Percentiles rank a stretch among this genome's conserved stretches.
These are phyloP conservation scores for Chrysocyon brachyurus DNA, from an alignment of 2,797 vertebrate genomes.

Conservation along the genomic window DNA sequence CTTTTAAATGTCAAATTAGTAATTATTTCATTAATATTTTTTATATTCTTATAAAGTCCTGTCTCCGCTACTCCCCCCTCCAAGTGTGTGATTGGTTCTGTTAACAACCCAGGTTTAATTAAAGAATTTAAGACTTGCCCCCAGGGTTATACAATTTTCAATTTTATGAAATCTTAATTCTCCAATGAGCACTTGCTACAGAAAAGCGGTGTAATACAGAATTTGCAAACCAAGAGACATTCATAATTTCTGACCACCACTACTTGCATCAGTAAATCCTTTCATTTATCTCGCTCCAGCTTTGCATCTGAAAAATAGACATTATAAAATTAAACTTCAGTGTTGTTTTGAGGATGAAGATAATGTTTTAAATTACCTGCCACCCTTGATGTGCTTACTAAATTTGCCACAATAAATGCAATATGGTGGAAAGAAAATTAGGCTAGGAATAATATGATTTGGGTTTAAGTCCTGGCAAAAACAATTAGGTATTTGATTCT, in stretches of 20 bases:
- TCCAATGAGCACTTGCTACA: not conserved
- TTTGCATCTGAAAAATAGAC: not conserved
- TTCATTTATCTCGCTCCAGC: not conserved
- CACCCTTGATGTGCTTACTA: not conserved
- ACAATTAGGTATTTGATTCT: not conserved
- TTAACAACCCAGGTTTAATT: not conserved
- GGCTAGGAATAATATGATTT: not conserved
- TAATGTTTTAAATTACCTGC: conserved; percentile 4
- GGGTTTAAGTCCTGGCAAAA: not conserved
- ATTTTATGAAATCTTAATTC: not conserved
- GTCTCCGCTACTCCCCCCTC: not conserved
- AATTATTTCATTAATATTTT: conserved; percentile 24
- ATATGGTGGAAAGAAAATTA: not conserved
- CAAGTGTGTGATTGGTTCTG: not conserved
- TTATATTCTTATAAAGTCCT: not conserved
- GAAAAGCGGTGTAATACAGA: not conserved
- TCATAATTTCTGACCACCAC: not conserved
- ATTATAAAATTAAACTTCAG: conserved; percentile 32
- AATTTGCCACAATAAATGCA: not conserved
- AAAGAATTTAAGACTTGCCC: not conserved
- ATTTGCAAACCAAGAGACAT: not conserved
- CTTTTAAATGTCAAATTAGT: not conserved
- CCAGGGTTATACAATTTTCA: not conserved
- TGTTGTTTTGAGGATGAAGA: not conserved
- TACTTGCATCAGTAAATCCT: not conserved